A percentile compares a stretch with the other conserved stretches of the same genome.
phyloP scores from a whole-genome alignment of 1,140 invertebrate species.

The Cydia strobilella region DNA sequence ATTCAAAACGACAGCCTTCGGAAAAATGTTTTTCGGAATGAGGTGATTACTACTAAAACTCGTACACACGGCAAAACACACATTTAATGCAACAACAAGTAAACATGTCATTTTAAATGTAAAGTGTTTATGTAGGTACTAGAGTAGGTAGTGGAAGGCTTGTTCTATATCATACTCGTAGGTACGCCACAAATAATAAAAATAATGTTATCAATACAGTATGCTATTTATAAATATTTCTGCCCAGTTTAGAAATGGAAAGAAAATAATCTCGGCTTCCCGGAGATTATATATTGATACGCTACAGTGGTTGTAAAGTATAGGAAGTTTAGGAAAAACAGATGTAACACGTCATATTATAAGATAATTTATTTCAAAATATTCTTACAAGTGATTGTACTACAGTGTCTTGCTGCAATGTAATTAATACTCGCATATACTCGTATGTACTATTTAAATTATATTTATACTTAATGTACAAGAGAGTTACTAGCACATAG shows the following conservation, averaged over 20 bases:
- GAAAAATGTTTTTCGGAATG: constrained; percentile 3
- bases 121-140: constrained; percentile 5
- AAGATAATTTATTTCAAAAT: constrained; percentile 33
- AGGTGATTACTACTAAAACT: neutral
- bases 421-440: neutral
- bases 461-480: neutral
- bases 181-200: constrained; percentile 37
- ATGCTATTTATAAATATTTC: constrained; percentile 4
- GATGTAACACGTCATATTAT: constrained; percentile 33
- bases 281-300: constrained; percentile 40
- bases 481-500: neutral
- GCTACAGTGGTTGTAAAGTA: neutral
- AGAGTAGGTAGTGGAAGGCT: constrained; percentile 28
- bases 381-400: constrained; percentile 27
- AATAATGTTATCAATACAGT: constrained; percentile 15
- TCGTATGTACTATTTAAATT: neutral
- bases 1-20: neutral
- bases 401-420: constrained; percentile 4
- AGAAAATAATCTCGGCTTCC: constrained; percentile 65
- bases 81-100: neutral
- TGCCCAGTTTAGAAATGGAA: neutral
- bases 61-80: constrained; percentile 7
- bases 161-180: constrained; percentile 37
- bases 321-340: constrained; percentile 19
- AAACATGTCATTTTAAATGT: constrained; percentile 3